Evolutionary conservation across 2,797 vertebrate genomes (phyloP).

Genomic region (Sebastes minor): DNA sequence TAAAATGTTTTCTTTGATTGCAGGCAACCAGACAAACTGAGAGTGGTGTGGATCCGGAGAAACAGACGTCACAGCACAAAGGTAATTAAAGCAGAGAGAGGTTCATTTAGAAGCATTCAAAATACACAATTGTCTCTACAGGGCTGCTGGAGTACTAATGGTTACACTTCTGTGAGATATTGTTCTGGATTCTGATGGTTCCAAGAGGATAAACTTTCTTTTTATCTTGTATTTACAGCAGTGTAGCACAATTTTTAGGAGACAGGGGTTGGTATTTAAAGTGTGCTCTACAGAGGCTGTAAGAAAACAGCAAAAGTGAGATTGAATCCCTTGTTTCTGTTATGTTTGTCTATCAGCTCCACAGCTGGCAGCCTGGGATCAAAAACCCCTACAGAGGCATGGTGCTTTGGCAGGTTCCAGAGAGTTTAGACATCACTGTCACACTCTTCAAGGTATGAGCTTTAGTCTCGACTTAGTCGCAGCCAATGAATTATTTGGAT

Average conservation of each 20-base stretch:
- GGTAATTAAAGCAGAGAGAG: constrained; percentile 67
- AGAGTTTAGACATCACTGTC: constrained; percentile 89
- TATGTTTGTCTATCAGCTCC: constrained; percentile 75
- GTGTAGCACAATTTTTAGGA: neutral
- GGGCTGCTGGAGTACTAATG: neutral
- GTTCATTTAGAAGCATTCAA: rapidly evolving
- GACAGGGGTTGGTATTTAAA: neutral
- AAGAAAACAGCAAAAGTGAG: neutral
- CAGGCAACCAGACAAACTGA: constrained; percentile 93
- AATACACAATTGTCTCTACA: neutral
- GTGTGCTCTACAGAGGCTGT: neutral
- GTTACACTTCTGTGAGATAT: neutral
- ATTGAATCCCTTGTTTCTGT: neutral
- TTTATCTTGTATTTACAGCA: neutral
- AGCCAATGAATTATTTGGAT: neutral
- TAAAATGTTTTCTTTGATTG: constrained; percentile 21
- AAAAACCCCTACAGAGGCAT: constrained; percentile 89
- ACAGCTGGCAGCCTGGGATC: constrained; percentile 93
- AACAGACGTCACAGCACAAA: constrained; percentile 88
- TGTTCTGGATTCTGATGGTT: neutral
- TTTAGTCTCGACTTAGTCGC: neutral
- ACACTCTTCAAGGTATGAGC: constrained; percentile 89
- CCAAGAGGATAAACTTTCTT: neutral
- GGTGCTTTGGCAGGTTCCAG: constrained; percentile 90
- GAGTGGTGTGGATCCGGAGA: constrained; percentile 90